Evolutionary conservation across 2,888 invertebrate genomes (phyloP).

Genomic region (Merodon equestris): DNA sequence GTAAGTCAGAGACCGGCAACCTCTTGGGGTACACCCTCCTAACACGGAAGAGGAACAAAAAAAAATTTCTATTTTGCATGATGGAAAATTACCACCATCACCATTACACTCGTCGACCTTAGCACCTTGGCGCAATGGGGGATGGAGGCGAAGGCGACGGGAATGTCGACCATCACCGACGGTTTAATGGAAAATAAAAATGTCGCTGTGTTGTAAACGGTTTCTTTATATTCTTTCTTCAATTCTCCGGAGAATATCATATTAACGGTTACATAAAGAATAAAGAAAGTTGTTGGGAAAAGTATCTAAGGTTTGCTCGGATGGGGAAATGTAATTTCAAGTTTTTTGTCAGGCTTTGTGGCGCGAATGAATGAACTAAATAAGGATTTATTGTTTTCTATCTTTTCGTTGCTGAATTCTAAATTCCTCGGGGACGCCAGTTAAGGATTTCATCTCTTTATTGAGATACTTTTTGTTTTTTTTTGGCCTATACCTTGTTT

Average conservation of each 20-base stretch:
- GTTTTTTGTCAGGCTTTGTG: constrained; percentile 59
- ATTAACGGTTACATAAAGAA: constrained; percentile 42
- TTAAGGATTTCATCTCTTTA: constrained; percentile 60
- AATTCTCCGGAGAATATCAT: constrained; percentile 52
- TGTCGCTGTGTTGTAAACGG: constrained; percentile 60
- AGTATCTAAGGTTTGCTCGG: neutral
- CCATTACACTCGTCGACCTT: constrained; percentile 3
- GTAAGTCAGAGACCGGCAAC: constrained; percentile 35
- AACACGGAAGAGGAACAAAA: constrained; percentile 41
- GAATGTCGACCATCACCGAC: constrained; percentile 16
- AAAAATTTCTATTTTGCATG: constrained; percentile 67
- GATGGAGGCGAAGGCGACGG: too few relatives aligned
- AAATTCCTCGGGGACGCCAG: constrained; percentile 48
- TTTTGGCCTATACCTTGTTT: constrained; percentile 50
- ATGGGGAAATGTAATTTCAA: constrained; percentile 63
- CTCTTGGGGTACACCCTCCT: too few relatives aligned
- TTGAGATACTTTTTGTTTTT: constrained; percentile 31
- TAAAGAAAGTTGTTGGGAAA: constrained; percentile 8
- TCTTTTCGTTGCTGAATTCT: constrained; percentile 25
- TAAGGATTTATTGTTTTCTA: constrained; percentile 65
- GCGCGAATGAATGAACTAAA: constrained; percentile 63
- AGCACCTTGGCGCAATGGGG: neutral
- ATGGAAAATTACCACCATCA: constrained; percentile 61
- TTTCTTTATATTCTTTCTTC: constrained; percentile 48
- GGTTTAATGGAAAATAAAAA: constrained; percentile 68